Base-by-base conservation (phyloP, 2,113 vertebrate species). In the Ptychochromis oligacanthus region DNA sequence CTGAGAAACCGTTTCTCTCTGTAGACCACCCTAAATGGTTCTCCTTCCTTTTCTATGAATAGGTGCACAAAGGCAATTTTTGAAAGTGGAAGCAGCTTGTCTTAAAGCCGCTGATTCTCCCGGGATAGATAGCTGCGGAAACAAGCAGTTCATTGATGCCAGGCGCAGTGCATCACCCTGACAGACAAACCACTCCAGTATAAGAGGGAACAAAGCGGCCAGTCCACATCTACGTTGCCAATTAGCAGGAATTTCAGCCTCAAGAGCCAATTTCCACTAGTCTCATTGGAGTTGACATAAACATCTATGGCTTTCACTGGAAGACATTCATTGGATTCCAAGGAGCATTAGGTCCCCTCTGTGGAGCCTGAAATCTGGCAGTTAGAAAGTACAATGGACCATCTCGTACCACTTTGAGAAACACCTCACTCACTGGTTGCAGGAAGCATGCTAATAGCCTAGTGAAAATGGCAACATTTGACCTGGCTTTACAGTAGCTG, bases 231-330 rank as follows among this genome's bases (percentile, higher is more conserved):
- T 91, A 91, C 56, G 77, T 81, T 92, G 92, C 93, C 94, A 95
- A 96, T 95, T 95, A 95, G 91, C 90, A 93, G 88, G 94, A 94
- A 94, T 94, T 93, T 91, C 59, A 52, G 84, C 87, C 91, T 92
- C 59, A 83, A 93, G 88, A 94, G 91, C 92, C 83, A 89, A 91
- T 93, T 94, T 94, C 91, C 91, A 91, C 76, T 92, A 88, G 92
- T 93, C 91, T 92, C 90, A 91, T 80, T 75, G 77, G 76, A 84
- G 83, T 86, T 67, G 85, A 89, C 90, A 80, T 70, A 86, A 92
- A 92, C 86, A 75, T 90, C 87, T 36, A 88, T 56, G 49, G 90
- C 89, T 93, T 93, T 93, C 91, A 91, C 84, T 91, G 81, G 61
- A 75, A 85, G 72, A 84, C 94, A 94, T 95, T 95, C 89, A 90